These are phyloP conservation scores for Battus philenor DNA, from an alignment of 1,140 invertebrate species.

Conservation along the genomic window DNA sequence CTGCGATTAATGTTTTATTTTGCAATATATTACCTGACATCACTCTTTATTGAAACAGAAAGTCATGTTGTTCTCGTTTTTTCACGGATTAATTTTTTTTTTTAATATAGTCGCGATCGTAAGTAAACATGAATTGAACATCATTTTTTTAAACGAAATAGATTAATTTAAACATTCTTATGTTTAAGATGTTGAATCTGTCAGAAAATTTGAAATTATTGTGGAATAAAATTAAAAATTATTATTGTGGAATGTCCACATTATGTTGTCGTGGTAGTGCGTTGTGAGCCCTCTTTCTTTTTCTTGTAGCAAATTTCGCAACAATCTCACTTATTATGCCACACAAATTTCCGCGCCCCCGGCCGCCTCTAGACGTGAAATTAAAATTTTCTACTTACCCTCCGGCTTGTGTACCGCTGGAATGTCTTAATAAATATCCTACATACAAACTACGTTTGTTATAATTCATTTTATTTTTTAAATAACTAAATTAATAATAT, in stretches of 20 bases:
- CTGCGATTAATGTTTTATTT: too few relatives aligned
- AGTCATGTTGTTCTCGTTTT: too few relatives aligned
- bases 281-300: constrained; percentile 68
- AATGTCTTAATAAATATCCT: constrained; percentile 71
- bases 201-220: neutral
- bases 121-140: too few relatives aligned
- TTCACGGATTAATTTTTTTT: too few relatives aligned
- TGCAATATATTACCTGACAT: too few relatives aligned
- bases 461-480: neutral
- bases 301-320: constrained; percentile 75
- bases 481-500: too few relatives aligned
- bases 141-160: too few relatives aligned
- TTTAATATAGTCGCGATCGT: too few relatives aligned
- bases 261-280: constrained; percentile 25
- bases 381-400: constrained; percentile 73
- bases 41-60: too few relatives aligned
- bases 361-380: constrained; percentile 63
- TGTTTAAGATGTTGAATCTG: neutral
- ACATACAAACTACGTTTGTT: constrained; percentile 24
- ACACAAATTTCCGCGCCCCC: constrained; percentile 71
- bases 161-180: too few relatives aligned
- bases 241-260: constrained; percentile 29
- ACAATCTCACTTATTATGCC: constrained; percentile 76
- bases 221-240: neutral
- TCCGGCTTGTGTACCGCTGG: constrained; percentile 44